Evolutionary conservation across 2,113 vertebrate genomes (phyloP), one percentile per base, ranked within the genome.

Genomic region (Elanus axillaris): DNA sequence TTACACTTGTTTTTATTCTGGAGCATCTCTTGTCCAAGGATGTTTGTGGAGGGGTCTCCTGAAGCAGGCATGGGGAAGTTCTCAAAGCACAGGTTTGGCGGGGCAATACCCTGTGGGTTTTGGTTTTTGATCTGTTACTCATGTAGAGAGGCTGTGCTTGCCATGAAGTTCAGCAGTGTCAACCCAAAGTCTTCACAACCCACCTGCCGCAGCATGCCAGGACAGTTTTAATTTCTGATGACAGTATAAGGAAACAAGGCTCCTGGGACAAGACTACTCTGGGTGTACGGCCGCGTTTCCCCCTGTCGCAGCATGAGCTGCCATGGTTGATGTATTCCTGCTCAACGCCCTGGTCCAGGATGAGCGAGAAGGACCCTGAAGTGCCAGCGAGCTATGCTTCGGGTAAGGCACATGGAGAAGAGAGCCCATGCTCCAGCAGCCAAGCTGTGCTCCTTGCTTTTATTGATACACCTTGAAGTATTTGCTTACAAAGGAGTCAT

Each of bases 281-380:
- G 73, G 18, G 7, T 36, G 17, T 29, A 7, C 9, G 48, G 36
- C 53, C 62, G 52, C 4, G 2, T 47, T 75, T 64, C 40, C n/a
- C 16, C 17, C 43, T 31, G 10, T 29, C 5, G 9, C 42, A 59
- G 86, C 7, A 15, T 6, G 10, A 90, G 27, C 40, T 1, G 3
- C 52, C 1, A 0, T 3, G 5, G 25, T 0, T 73, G 53, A 38
- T 4, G 1, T 50, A 55, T 25, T 56, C 38, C 47, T 66, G 40
- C 31, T 55, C 53, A 26, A 4, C 1, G 9, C 22, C 76, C 23
- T 79, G 48, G 29, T n/a, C 63, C 48, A 64, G 53, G 43, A 60
- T n/a, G 48, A 53, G 8, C 7, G 18, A 76, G 80, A 31, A 90
- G 38, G n/a, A 71, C n/a, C 20, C 59, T 2, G 4, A 50, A 53